Conservation (phyloP, 2,888 invertebrate genomes). For the Apoderus coryli region DNA sequence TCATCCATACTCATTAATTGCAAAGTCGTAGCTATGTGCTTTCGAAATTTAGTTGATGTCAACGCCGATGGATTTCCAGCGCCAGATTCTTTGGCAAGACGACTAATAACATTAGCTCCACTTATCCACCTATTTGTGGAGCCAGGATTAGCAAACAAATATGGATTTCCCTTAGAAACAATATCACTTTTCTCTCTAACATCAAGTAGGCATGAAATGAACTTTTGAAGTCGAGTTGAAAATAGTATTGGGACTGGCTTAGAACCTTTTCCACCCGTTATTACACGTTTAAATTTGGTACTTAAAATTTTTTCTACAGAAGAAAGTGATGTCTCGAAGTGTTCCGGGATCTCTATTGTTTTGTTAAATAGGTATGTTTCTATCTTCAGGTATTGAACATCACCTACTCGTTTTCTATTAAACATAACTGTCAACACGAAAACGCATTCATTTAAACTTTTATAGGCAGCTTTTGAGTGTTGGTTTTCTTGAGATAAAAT, state of each 20-base stretch:
- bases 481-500: conserved; percentile 10
- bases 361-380: conserved; percentile 13
- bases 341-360: not conserved
- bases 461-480: conserved; percentile 13
- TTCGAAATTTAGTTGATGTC: conserved; percentile 14
- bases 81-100: conserved; percentile 15
- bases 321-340: conserved; percentile 11
- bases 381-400: conserved; percentile 16
- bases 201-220: conserved; percentile 11
- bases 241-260: conserved; percentile 8
- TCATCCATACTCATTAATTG: conserved; percentile 14
- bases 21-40: conserved; percentile 15
- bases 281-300: conserved; percentile 15
- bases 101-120: conserved; percentile 14
- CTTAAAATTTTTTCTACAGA: conserved; percentile 12
- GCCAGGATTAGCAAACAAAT: conserved; percentile 17
- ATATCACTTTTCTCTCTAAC: conserved; percentile 13
- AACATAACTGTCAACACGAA: conserved; percentile 15
- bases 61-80: conserved; percentile 15
- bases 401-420: conserved; percentile 17
- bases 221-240: conserved; percentile 8
- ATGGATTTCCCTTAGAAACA: conserved; percentile 16
- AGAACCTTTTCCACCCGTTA: conserved; percentile 16
- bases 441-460: conserved; percentile 17
- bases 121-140: conserved; percentile 15